phyloP scores from a whole-genome alignment of 2,888 invertebrate genomes.

The Philaethria dido region DNA sequence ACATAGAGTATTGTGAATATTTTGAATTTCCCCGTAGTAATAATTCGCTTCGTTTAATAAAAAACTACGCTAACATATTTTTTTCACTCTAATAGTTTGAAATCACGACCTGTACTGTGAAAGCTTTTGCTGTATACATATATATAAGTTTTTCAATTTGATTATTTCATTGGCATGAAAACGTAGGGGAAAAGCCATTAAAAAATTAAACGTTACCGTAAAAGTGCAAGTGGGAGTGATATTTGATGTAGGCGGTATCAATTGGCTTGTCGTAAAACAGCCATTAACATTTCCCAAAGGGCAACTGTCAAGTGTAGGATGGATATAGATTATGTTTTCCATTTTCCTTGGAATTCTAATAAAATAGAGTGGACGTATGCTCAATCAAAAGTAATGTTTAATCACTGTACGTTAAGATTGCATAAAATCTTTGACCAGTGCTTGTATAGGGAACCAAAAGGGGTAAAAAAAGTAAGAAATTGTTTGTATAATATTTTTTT shows the following conservation, averaged over 20 bases:
- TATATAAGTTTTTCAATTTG: not conserved
- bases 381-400: no score
- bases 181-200: no score
- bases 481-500: no score
- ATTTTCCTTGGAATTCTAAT: no score
- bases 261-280: not conserved
- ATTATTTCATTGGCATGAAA: not conserved
- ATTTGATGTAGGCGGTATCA: not conserved
- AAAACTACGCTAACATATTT: constrained; percentile 4
- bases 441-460: no score
- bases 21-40: not conserved
- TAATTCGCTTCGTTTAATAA: not conserved
- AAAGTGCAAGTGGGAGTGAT: constrained; percentile 7
- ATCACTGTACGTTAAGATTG: no score
- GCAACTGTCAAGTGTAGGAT: not conserved
- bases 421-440: no score
- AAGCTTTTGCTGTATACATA: not conserved
- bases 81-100: not conserved
- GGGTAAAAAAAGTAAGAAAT: no score
- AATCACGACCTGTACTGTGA: not conserved
- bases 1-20: no score
- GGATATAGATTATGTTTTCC: not conserved
- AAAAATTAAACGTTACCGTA: not conserved
- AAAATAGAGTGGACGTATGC: no score
- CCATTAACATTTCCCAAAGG: not conserved